Percentiles rank a stretch among this genome's conserved stretches.
phyloP scores from a whole-genome alignment of 2,797 vertebrate species.

The Threskiornis aethiopicus region DNA sequence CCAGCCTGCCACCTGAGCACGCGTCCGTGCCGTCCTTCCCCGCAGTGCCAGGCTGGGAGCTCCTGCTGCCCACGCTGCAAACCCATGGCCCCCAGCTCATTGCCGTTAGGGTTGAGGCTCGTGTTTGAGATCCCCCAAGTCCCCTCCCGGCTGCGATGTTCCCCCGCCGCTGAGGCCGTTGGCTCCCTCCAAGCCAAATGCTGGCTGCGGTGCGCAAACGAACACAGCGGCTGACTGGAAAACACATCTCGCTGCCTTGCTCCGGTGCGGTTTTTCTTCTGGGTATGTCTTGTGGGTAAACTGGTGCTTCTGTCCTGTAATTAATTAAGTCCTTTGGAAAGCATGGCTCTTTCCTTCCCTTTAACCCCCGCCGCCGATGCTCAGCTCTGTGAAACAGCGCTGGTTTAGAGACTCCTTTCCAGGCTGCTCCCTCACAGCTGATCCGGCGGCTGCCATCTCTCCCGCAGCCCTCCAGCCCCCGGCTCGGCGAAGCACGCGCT shows the following conservation, averaged over 20 bases:
- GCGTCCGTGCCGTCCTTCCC: rapidly evolving
- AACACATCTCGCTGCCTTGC: background rate
- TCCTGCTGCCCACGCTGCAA: background rate
- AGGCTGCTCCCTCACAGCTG: background rate
- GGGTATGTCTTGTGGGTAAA: background rate
- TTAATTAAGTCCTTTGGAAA: background rate
- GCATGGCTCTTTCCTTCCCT: background rate
- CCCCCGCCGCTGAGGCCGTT: background rate
- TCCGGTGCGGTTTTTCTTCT: background rate
- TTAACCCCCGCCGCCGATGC: background rate
- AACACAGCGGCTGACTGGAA: rapidly evolving
- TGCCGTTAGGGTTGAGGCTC: background rate
- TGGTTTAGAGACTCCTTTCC: background rate
- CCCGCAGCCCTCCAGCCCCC: background rate
- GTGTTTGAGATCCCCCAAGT: background rate
- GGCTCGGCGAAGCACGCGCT: background rate
- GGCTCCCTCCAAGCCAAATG: background rate
- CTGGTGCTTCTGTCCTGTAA: background rate
- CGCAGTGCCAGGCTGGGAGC: background rate
- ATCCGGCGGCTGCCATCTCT: background rate
- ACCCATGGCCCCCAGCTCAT: background rate
- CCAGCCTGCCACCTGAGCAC: background rate
- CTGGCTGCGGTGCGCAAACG: rapidly evolving
- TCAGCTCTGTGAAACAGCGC: background rate
- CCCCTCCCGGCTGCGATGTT: rapidly evolving